Base-by-base conservation (phyloP, 2,113 vertebrate species). In the Phaetusa simplex region DNA sequence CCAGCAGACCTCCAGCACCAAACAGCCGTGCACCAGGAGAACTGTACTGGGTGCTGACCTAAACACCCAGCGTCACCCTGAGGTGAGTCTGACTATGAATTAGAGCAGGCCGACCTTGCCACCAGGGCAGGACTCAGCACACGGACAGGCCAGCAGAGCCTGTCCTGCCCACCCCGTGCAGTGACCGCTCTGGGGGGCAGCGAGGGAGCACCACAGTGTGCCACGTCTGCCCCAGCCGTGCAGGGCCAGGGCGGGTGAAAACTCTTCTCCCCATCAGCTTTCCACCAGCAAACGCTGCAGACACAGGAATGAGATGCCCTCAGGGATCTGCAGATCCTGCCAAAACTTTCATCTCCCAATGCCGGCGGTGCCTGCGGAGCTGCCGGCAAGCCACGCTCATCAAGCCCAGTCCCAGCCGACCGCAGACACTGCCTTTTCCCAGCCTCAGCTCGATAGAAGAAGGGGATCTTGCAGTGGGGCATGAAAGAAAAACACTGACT, bases 51-150 rank as follows among this genome's bases (percentile, higher is more conserved):
- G 56, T 8, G 43, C 66, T 84, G 82, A 77, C 45, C 34, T 34
- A 9, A 88, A 74, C 43, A 12, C n/a, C 62, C 72, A 19, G 34
- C 17, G 26, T 32, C 43, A 59, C 36, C 40, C 14, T 36, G 8
- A 59, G n/a, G 38, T 45, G 50, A 36, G 38, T 3, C 34, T 45
- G 34, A 36, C 55, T 29, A 55, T 24, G n/a, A 24, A 18, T 38
- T 17, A 24, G 43, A 24, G 58, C 0, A 4, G 26, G 56, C 27
- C 1, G 15, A 21, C 58, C n/a, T 38, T 2, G 2, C 56, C 2
- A 5, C 56, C 1, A 2, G 8, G 20, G 34, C 53, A 76, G 2
- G 7, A 15, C 53, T 27, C 10, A 40, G 70, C 72, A 45, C 23
- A 32, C 17, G 5, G 38, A 19, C 15, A 10, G 2, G 11, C 38